Conservation (phyloP, 1,140 invertebrate genomes). For the Ceratosolen fusciceps region DNA sequence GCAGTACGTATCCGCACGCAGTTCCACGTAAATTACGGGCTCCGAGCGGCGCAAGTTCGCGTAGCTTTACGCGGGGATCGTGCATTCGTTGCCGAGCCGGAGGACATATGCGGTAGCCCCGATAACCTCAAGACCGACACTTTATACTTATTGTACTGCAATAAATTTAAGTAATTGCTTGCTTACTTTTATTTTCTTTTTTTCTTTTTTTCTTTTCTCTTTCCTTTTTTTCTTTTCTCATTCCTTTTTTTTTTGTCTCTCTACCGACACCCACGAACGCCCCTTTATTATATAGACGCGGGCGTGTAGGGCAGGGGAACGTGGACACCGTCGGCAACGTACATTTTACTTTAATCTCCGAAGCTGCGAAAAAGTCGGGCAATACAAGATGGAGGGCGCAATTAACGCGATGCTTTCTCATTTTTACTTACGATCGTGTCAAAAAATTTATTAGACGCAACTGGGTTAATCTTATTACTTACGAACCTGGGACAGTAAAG, state of each 20-base stretch:
- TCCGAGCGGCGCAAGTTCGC: background rate
- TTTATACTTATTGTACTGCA: slow-evolving; percentile 16
- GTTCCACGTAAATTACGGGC: background rate
- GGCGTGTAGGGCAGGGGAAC: background rate
- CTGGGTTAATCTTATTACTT: background rate
- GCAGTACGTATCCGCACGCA: background rate
- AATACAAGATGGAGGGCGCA: background rate
- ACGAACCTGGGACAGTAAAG: background rate
- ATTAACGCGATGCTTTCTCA: slow-evolving; percentile 2
- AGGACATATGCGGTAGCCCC: background rate
- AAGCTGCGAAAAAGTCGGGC: background rate
- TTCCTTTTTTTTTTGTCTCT: too few species aligned
- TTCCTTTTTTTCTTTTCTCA: too few species aligned
- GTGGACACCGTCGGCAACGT: background rate
- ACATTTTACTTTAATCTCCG: slow-evolving; percentile 6
- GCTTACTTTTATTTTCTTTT: slow-evolving; percentile 7
- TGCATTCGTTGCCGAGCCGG: background rate
- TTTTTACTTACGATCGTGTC: background rate
- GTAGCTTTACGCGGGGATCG: background rate
- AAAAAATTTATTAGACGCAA: background rate
- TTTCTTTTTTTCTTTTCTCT: too few species aligned
- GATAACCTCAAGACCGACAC: background rate
- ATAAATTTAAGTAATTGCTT: slow-evolving; percentile 24
- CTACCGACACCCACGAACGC: too few species aligned
- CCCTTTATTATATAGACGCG: background rate